A percentile compares a stretch with the other conserved stretches of the same genome.
phyloP scores from a whole-genome alignment of 2,888 invertebrate species.

The Stratiomys singularior region DNA sequence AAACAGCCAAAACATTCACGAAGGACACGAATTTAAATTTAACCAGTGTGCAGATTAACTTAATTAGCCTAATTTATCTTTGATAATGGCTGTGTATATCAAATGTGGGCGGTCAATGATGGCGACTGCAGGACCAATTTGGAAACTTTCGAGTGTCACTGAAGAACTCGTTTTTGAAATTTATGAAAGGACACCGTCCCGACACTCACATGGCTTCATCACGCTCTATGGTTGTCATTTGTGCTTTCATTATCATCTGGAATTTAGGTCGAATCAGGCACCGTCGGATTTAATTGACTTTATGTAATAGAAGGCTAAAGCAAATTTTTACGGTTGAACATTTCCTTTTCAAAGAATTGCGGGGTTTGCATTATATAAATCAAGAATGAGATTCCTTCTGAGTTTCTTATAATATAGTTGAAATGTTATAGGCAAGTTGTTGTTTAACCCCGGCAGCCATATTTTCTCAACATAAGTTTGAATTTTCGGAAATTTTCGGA shows the following conservation, averaged over 20 bases:
- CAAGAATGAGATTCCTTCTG: too few relatives aligned
- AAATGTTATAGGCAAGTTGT: too few relatives aligned
- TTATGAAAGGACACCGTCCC: slow-evolving; percentile 22
- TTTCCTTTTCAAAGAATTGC: too few relatives aligned
- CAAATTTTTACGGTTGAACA: too few relatives aligned
- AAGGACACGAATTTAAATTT: slow-evolving; percentile 11
- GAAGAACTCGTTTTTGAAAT: slow-evolving; percentile 17
- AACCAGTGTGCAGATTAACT: slow-evolving; percentile 34
- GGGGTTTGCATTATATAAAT: too few relatives aligned
- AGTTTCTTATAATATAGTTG: too few relatives aligned
- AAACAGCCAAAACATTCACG: background rate
- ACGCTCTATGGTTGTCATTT: background rate
- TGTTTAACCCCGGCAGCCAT: too few relatives aligned
- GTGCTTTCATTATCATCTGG: slow-evolving; percentile 8
- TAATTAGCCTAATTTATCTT: slow-evolving; percentile 46
- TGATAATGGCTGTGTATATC: slow-evolving; percentile 43
- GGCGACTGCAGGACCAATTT: slow-evolving; percentile 29
- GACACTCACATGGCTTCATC: slow-evolving; percentile 12
- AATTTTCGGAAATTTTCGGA: too few relatives aligned
- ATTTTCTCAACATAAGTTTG: too few relatives aligned
- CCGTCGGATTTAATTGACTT: slow-evolving; percentile 6
- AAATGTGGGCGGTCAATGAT: slow-evolving; percentile 42
- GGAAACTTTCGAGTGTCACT: slow-evolving; percentile 8
- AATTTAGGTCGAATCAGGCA: background rate
- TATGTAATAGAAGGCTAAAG: too few relatives aligned